Base-by-base conservation (phyloP, 2,797 vertebrate genomes). In the Mormyrops boulengeri region DNA sequence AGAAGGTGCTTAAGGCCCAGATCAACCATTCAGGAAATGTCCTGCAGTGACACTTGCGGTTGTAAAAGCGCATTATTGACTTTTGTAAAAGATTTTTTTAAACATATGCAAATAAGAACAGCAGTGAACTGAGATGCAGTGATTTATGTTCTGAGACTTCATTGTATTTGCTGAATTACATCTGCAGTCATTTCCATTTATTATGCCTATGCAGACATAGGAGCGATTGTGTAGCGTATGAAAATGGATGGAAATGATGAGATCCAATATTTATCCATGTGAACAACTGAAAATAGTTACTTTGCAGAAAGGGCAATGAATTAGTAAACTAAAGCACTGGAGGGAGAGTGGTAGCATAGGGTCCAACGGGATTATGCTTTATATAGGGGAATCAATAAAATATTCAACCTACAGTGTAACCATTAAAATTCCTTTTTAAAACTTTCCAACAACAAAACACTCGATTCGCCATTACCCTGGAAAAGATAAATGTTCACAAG, bases 1-100 rank as follows among this genome's bases (percentile, higher is more conserved):
- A 50, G 80, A 89, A 85, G 82, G 41, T 34, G 88, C 88, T 89
- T 62, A 85, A 38, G 41, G 88, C 44, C 6, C 55, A 55, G 44
- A 91, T 93, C 92, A 93, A 90, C 89, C 89, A 94, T 93, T 90
- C 90, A 88, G 69, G 86, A 85, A 85, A 88, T 17, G 84, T 91
- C 91, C 53, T 44, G n/a, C 69, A 26, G 26, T 90, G 91, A 90
- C 89, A 91, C n/a, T 60, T 30, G 49, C 82, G 84, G 91, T 92
- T 91, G 89, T 92, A 93, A 91, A 89, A 92, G 90, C 17, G 77
- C 60, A 50, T 91, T 91, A 91, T 90, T 91, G 88, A 90, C 90
- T 91, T 89, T 52, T 91, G 89, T 53, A 87, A 91, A 88, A 90
- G 91, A 82, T 89, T 90, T 66, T 66, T 91, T 91, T 89, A 91